Conservation (phyloP, 1,140 invertebrate genomes). For the Orius insidiosus region DNA sequence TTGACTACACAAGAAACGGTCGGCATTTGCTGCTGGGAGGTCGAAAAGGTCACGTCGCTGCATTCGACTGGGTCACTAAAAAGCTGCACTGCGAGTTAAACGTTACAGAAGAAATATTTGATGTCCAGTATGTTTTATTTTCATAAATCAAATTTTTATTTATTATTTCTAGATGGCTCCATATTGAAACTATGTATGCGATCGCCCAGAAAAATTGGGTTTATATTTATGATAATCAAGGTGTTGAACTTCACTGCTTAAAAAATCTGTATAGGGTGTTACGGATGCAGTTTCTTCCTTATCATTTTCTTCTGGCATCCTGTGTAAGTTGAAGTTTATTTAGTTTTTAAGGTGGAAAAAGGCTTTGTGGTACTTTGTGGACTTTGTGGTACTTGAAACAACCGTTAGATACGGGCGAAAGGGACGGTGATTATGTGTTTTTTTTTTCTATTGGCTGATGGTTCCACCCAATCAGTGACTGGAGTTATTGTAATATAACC, state of each 20-base stretch:
- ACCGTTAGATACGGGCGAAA: too few relatives aligned
- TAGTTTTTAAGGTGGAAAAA: too few relatives aligned
- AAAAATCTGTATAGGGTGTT: conserved; percentile 68
- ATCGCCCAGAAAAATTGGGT: conserved; percentile 94
- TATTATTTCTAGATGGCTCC: conserved; percentile 56
- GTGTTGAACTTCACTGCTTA: conserved; percentile 90
- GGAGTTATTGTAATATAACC: too few relatives aligned
- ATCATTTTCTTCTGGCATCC: conserved; percentile 88
- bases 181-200: conserved; percentile 93
- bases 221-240: conserved; percentile 93
- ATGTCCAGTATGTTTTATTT: conserved; percentile 46
- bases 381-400: too few relatives aligned
- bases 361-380: too few relatives aligned
- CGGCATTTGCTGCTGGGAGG: conserved; percentile 83
- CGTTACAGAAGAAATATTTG: conserved; percentile 89
- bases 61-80: conserved; percentile 96
- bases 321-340: conserved; percentile 44
- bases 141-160: conserved; percentile 4
- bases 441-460: too few relatives aligned
- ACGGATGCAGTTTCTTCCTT: conserved; percentile 85
- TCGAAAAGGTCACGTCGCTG: conserved; percentile 78
- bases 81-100: conserved; percentile 89
- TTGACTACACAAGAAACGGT: conserved; percentile 83
- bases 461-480: too few relatives aligned
- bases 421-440: too few relatives aligned